Evolutionary conservation across 2,888 invertebrate species (phyloP).

Genomic region (Carterocephalus palaemon): DNA sequence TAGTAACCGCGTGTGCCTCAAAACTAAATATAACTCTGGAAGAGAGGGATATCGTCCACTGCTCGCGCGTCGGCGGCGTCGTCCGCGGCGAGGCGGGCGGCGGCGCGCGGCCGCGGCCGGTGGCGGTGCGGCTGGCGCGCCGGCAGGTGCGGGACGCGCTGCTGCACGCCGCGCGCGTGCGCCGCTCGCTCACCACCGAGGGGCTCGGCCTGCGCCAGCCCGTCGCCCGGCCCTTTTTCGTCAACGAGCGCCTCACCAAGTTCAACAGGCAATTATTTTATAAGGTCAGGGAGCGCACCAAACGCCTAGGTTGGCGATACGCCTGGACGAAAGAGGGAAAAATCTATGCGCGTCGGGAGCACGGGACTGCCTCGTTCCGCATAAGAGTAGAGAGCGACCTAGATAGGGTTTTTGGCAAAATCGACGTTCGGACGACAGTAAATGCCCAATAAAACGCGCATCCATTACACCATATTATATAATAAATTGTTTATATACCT

Average conservation of each 20-base stretch:
- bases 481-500: no score
- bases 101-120: slow-evolving; percentile 23
- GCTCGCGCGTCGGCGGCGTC: slow-evolving; percentile 16
- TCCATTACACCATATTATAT: no score
- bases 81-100: not conserved
- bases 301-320: not conserved
- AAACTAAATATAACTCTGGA: slow-evolving; percentile 26
- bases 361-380: not conserved
- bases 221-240: not conserved
- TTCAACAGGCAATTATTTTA: not conserved
- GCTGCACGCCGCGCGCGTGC: slow-evolving; percentile 1
- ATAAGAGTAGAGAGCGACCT: not conserved
- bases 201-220: slow-evolving; percentile 1
- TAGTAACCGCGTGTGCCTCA: slow-evolving; percentile 10
- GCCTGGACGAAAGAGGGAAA: slow-evolving; percentile 4
- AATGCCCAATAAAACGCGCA: no score
- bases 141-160: not conserved
- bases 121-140: slow-evolving; percentile 25
- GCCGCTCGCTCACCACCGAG: slow-evolving; percentile 6
- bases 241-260: slow-evolving; percentile 3
- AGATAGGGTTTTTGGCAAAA: slow-evolving; percentile 11
- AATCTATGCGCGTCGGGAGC: slow-evolving; percentile 2
- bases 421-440: not conserved
- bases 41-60: slow-evolving; percentile 26
- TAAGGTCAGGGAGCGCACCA: not conserved